Percentiles rank a stretch among this genome's conserved stretches.
These are phyloP conservation scores for Tipula helvola DNA, from an alignment of 2,888 invertebrate genomes.

Conservation along the genomic window DNA sequence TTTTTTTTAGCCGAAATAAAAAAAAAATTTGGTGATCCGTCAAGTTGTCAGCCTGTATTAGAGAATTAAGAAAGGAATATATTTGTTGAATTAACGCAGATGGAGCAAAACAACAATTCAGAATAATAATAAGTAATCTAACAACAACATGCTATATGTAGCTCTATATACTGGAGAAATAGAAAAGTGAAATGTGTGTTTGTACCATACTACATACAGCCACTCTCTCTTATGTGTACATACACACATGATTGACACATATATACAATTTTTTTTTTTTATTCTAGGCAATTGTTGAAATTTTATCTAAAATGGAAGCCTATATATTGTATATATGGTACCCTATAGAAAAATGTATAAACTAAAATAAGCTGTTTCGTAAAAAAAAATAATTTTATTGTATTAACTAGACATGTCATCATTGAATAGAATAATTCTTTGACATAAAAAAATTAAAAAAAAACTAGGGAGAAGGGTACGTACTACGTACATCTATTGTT, in stretches of 20 bases:
- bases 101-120: slow-evolving; percentile 22
- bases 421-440: background rate
- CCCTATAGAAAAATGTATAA: background rate
- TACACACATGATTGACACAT: background rate
- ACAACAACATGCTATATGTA: background rate
- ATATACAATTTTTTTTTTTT: background rate
- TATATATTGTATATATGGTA: background rate
- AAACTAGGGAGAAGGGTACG: background rate
- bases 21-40: slow-evolving; percentile 34
- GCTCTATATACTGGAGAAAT: background rate
- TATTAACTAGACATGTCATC: background rate
- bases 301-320: background rate
- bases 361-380: background rate
- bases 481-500: background rate
- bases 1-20: background rate
- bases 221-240: background rate
- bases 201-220: background rate
- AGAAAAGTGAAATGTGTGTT: background rate
- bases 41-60: slow-evolving; percentile 39
- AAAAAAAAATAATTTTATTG: background rate
- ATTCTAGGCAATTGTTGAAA: background rate
- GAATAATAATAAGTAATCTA: background rate
- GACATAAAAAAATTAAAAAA: background rate
- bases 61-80: slow-evolving; percentile 36
- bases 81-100: slow-evolving; percentile 24